Percentiles rank a stretch among this genome's conserved stretches.
Conservation (phyloP, 2,113 vertebrate species). For the Triplophysa dalaica region DNA sequence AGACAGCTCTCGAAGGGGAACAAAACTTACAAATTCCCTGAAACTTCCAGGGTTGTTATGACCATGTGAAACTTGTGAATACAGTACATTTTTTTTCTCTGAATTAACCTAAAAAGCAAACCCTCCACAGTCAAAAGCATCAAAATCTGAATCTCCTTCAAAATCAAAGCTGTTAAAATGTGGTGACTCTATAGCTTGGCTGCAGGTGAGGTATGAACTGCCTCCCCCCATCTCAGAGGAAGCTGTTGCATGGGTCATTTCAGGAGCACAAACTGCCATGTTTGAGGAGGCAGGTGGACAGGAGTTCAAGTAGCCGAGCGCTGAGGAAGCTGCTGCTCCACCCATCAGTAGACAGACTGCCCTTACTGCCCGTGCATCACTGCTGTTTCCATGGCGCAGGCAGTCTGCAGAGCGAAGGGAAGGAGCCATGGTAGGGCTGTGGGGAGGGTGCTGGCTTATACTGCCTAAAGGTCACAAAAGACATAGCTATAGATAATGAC, state of each 20-base stretch:
- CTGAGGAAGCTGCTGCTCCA: constrained; percentile 76
- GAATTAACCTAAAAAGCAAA: constrained; percentile 73
- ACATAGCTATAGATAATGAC: not conserved
- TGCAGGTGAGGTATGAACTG: constrained; percentile 70
- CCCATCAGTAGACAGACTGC: constrained; percentile 82
- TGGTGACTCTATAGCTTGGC: constrained; percentile 69
- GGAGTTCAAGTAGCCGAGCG: constrained; percentile 77
- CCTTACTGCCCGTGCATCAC: constrained; percentile 74
- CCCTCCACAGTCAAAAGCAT: constrained; percentile 79
- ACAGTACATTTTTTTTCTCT: too few relatives aligned
- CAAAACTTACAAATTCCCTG: not conserved
- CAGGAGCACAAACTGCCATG: constrained; percentile 55
- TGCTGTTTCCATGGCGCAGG: constrained; percentile 81
- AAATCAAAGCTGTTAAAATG: constrained; percentile 80
- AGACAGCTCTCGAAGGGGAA: too few relatives aligned
- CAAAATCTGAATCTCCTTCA: constrained; percentile 79
- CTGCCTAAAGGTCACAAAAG: constrained; percentile 39
- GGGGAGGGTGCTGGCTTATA: constrained; percentile 45
- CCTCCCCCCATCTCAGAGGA: constrained; percentile 71
- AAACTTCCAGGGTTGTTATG: not conserved
- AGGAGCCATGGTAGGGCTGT: constrained; percentile 57
- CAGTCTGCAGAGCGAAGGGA: constrained; percentile 71
- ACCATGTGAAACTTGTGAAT: not conserved
- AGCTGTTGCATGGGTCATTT: constrained; percentile 60
- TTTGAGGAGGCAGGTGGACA: constrained; percentile 63